Percentiles rank a stretch among this genome's conserved stretches.
Evolutionary conservation across 2,797 vertebrate species (phyloP).

Genomic region (Prunella strophiata): DNA sequence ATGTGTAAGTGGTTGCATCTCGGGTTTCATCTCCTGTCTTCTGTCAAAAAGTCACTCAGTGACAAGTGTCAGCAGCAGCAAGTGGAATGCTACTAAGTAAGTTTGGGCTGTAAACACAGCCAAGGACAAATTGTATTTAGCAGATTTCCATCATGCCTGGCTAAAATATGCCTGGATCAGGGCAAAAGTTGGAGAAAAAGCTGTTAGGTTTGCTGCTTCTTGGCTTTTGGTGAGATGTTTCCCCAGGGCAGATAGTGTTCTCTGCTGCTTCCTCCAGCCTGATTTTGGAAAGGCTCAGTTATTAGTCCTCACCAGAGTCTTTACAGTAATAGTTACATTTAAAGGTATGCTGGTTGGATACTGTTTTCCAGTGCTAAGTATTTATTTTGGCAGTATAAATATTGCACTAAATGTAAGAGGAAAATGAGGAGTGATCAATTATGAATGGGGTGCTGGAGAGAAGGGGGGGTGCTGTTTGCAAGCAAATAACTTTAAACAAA

Average conservation of each 20-base stretch:
- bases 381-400: slow-evolving; percentile 27
- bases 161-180: not conserved
- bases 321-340: not conserved
- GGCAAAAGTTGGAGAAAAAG: not conserved
- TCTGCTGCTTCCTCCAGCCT: not conserved
- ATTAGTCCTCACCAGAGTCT: not conserved
- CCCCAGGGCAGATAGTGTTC: not conserved
- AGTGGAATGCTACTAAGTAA: not conserved
- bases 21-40: not conserved
- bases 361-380: not conserved
- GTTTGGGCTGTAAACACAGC: not conserved
- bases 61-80: not conserved
- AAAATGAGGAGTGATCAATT: not conserved
- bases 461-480: not conserved
- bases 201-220: not conserved
- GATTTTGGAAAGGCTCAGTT: not conserved
- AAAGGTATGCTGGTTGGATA: not conserved
- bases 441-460: not conserved
- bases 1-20: not conserved
- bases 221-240: not conserved
- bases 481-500: slow-evolving; percentile 22
- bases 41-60: not conserved
- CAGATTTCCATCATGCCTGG: not conserved
- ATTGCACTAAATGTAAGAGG: not conserved
- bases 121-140: not conserved